Conservation (phyloP, 2,888 invertebrate genomes). For the Trichogramma evanescens region DNA sequence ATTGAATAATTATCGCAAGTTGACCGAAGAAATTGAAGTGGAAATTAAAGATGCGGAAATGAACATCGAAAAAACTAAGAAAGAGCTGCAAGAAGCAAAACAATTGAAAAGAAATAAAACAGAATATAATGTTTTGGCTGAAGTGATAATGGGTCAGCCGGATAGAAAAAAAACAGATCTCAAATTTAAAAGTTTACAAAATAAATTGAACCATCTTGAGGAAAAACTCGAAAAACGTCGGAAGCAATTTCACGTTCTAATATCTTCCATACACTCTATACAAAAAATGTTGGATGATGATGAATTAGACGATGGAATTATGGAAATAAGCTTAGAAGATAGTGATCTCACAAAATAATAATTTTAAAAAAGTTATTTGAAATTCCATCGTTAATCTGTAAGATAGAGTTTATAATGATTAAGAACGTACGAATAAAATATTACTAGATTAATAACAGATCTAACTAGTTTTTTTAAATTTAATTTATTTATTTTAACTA, state of each 20-base stretch:
- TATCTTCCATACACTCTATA: slow-evolving; percentile 81
- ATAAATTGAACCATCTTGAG: slow-evolving; percentile 68
- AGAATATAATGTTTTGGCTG: slow-evolving; percentile 89
- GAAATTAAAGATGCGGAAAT: slow-evolving; percentile 73
- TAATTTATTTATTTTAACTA: slow-evolving; percentile 43
- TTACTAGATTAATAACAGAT: slow-evolving; percentile 11
- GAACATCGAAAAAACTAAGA: slow-evolving; percentile 76
- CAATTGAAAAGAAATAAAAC: slow-evolving; percentile 81
- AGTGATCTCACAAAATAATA: slow-evolving; percentile 30
- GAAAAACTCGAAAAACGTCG: slow-evolving; percentile 72
- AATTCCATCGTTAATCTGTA: slow-evolving; percentile 5
- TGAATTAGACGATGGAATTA: slow-evolving; percentile 58
- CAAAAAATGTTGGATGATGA: slow-evolving; percentile 63
- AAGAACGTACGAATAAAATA: slow-evolving; percentile 14
- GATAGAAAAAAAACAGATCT: slow-evolving; percentile 75
- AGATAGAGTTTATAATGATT: slow-evolving; percentile 1
- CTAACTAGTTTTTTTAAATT: slow-evolving; percentile 5
- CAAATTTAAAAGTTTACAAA: slow-evolving; percentile 62
- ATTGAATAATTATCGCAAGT: slow-evolving; percentile 70
- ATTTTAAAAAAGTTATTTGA: slow-evolving; percentile 9
- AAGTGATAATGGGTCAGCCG: slow-evolving; percentile 83
- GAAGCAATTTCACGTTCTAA: slow-evolving; percentile 84
- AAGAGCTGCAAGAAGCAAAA: slow-evolving; percentile 73
- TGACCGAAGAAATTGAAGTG: slow-evolving; percentile 71
- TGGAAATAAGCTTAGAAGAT: slow-evolving; percentile 50